Conservation (phyloP, 2,888 invertebrate species). For the Creontiades dilutus region DNA sequence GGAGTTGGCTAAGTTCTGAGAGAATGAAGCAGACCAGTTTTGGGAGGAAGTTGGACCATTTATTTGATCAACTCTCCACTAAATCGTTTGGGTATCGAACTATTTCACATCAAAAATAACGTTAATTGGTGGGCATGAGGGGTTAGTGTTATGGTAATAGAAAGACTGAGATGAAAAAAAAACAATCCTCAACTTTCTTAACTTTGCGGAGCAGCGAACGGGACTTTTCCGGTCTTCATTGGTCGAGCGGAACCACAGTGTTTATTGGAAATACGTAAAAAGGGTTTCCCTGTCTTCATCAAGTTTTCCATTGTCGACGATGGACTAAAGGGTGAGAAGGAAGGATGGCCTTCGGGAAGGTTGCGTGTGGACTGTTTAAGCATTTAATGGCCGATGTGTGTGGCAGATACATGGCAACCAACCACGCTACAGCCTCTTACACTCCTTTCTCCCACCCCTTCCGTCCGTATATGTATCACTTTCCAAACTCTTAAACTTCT, state of each 20-base stretch:
- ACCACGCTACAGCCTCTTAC: constrained; percentile 51
- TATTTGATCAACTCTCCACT: too few relatives aligned
- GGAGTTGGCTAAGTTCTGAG: too few relatives aligned
- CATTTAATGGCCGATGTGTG: constrained; percentile 48
- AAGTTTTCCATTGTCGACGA: constrained; percentile 41
- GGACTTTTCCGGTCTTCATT: background rate
- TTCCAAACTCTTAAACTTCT: background rate
- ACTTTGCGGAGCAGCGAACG: background rate
- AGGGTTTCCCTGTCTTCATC: constrained; percentile 56
- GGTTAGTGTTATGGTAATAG: too few relatives aligned
- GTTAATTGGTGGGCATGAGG: too few relatives aligned
- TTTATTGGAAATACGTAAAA: constrained; percentile 41
- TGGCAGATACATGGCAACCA: constrained; percentile 44
- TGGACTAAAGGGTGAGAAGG: background rate
- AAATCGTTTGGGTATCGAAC: too few relatives aligned
- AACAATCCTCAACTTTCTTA: background rate
- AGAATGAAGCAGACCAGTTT: too few relatives aligned
- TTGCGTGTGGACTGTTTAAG: constrained; percentile 40
- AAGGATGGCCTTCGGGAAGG: background rate
- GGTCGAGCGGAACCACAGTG: background rate
- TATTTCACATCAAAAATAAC: too few relatives aligned
- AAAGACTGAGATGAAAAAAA: background rate
- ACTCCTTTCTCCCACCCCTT: background rate
- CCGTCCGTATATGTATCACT: background rate
- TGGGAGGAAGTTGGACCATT: too few relatives aligned